Percentiles rank a stretch among this genome's conserved stretches.
Evolutionary conservation across 2,797 vertebrate species (phyloP).

Genomic region (Tapera naevia): DNA sequence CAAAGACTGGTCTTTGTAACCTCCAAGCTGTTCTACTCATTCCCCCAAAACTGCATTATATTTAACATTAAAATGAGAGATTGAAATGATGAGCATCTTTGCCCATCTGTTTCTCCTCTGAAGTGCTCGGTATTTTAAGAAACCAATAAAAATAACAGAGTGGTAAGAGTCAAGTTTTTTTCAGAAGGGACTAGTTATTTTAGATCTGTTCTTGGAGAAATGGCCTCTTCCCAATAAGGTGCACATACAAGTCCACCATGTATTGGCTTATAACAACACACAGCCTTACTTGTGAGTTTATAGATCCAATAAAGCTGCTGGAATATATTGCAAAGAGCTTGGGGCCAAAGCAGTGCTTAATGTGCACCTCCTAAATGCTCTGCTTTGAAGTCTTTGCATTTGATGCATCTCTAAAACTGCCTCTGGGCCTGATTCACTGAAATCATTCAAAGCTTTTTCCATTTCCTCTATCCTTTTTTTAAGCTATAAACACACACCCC

Average conservation of each 20-base stretch:
- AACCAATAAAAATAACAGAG: conserved; percentile 39
- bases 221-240: conserved; percentile 23
- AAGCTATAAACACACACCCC: neutral
- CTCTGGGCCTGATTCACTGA: neutral
- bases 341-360: neutral
- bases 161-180: neutral
- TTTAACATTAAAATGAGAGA: conserved; percentile 28
- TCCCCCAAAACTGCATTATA: neutral
- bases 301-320: neutral
- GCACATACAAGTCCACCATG: neutral
- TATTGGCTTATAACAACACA: neutral
- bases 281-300: neutral
- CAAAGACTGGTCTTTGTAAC: neutral
- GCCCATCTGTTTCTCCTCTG: conserved; percentile 49
- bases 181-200: neutral
- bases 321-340: neutral
- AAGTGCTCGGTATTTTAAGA: conserved; percentile 52
- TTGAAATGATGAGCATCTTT: neutral
- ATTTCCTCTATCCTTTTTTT: conserved; percentile 33
- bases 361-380: neutral
- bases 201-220: neutral
- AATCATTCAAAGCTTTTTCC: conserved; percentile 26
- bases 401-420: neutral
- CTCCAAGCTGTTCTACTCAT: neutral
- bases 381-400: conserved; percentile 25